Percentiles rank a stretch among this genome's conserved stretches.
phyloP scores from a whole-genome alignment of 2,888 invertebrate species.

The Clivina fossor region DNA sequence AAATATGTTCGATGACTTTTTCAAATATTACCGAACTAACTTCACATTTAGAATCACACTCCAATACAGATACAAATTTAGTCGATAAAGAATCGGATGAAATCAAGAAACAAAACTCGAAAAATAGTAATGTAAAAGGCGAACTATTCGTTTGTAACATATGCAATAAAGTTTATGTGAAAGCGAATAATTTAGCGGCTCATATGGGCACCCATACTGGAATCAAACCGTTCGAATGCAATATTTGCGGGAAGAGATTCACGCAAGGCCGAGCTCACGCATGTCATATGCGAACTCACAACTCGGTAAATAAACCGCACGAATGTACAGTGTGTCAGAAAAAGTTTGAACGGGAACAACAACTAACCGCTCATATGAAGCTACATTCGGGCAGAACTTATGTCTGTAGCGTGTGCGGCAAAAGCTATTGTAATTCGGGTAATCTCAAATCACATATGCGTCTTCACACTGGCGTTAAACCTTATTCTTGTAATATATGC shows the following conservation, averaged over 20 bases:
- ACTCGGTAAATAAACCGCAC: slow-evolving; percentile 37
- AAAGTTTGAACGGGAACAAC: slow-evolving; percentile 42
- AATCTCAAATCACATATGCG: slow-evolving; percentile 34
- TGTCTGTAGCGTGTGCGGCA: slow-evolving; percentile 43
- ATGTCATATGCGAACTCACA: slow-evolving; percentile 45
- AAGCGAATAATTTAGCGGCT: slow-evolving; percentile 44
- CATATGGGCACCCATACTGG: slow-evolving; percentile 46
- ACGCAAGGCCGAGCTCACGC: slow-evolving; percentile 45
- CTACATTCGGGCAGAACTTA: slow-evolving; percentile 40
- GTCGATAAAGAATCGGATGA: too few species aligned
- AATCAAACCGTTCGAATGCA: slow-evolving; percentile 43
- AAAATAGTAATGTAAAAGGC: background rate
- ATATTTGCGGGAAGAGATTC: slow-evolving; percentile 44
- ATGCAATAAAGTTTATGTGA: slow-evolving; percentile 44
- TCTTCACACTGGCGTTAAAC: slow-evolving; percentile 41
- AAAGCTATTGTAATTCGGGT: slow-evolving; percentile 44
- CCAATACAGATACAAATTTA: slow-evolving; percentile 24
- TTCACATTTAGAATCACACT: slow-evolving; percentile 16
- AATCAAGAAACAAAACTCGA: slow-evolving; percentile 15
- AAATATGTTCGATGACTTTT: slow-evolving; percentile 21
- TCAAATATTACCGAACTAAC: slow-evolving; percentile 8
- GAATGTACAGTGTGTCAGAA: slow-evolving; percentile 42
- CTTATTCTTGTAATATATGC: slow-evolving; percentile 45
- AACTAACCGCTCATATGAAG: slow-evolving; percentile 42
- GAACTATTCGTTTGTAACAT: slow-evolving; percentile 40